phyloP scores from a whole-genome alignment of 2,113 vertebrate species.

The Haemorhous mexicanus region DNA sequence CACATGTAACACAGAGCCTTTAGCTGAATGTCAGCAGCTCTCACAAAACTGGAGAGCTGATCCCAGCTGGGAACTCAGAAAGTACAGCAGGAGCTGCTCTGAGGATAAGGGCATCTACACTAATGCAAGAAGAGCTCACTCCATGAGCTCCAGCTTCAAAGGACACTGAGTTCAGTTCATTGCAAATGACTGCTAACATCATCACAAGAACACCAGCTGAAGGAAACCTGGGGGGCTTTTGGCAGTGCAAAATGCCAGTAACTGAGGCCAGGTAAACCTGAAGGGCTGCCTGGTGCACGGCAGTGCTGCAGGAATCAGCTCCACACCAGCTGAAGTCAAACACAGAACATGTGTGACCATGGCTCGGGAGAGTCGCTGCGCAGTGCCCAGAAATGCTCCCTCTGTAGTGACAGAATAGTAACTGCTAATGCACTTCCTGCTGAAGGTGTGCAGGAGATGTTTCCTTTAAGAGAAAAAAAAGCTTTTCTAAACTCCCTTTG shows the following conservation, averaged over 20 bases:
- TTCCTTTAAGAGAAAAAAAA: background rate
- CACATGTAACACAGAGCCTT: background rate
- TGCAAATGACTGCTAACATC: background rate
- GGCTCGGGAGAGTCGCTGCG: accelerated
- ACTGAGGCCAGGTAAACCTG: background rate
- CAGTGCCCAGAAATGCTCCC: background rate
- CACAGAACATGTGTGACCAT: accelerated
- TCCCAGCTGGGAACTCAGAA: background rate
- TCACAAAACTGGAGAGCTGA: background rate
- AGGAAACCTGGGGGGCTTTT: background rate
- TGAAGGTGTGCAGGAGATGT: background rate
- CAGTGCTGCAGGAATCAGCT: accelerated
- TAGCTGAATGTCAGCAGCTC: background rate
- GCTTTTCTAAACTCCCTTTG: background rate
- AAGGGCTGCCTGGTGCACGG: background rate
- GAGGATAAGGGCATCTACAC: background rate
- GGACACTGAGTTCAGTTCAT: background rate
- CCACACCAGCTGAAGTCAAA: background rate
- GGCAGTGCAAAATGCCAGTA: background rate
- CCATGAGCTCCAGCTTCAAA: background rate
- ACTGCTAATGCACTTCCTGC: background rate
- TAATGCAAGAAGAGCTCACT: background rate
- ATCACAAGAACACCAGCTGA: background rate
- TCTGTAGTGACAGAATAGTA: background rate
- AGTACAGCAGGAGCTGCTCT: background rate